Conservation (phyloP, 2,797 vertebrate genomes). For the Mus minutoides region DNA sequence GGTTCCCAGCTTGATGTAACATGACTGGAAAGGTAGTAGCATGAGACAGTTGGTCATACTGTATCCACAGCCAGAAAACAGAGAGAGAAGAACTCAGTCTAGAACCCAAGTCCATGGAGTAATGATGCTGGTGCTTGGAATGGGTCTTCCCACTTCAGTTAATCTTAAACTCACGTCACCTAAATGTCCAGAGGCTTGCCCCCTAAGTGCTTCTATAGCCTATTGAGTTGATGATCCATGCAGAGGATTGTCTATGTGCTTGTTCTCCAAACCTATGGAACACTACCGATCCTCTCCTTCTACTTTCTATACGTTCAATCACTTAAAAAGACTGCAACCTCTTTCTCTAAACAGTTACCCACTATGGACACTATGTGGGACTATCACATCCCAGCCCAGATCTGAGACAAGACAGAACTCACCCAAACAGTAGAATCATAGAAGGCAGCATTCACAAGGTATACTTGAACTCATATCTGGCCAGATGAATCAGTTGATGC, state of each 20-base stretch:
- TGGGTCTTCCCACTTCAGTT: not conserved
- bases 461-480: not conserved
- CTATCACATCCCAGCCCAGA: not conserved
- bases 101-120: not conserved
- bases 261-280: not conserved
- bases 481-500: not conserved
- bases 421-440: too few relatives aligned
- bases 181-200: not conserved
- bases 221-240: not conserved
- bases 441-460: not conserved
- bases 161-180: not conserved
- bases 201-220: not conserved
- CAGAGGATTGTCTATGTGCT: not conserved
- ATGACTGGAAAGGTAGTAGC: not conserved
- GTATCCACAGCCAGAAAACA: not conserved
- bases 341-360: not conserved
- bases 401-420: not conserved
- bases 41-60: not conserved
- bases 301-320: too few relatives aligned
- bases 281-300: not conserved
- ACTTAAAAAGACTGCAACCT: not conserved
- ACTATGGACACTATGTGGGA: not conserved
- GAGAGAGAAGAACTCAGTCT: not conserved
- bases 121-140: not conserved
- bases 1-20: not conserved